Evolutionary conservation across 2,797 vertebrate species (phyloP).

Genomic region (Sebastes trivittatus): DNA sequence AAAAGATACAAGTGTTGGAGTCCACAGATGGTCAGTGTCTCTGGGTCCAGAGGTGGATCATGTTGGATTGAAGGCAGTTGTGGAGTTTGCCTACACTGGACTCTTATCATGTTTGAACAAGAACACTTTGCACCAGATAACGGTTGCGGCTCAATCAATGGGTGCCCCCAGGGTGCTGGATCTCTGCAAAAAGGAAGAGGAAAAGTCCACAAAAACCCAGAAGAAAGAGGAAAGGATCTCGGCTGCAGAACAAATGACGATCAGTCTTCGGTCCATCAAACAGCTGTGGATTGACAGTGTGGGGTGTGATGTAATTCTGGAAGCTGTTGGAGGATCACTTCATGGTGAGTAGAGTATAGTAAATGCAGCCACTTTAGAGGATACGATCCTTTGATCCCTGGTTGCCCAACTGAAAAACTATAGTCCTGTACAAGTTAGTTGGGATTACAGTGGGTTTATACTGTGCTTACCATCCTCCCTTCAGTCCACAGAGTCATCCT

Average conservation of each 20-base stretch:
- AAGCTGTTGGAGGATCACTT: constrained; percentile 62
- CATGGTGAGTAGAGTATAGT: constrained; percentile 64
- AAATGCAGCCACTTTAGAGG: not conserved
- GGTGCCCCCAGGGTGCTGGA: constrained; percentile 65
- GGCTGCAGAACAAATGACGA: constrained; percentile 54
- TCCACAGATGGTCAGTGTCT: constrained; percentile 16
- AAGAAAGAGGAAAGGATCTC: constrained; percentile 17
- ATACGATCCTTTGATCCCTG: not conserved
- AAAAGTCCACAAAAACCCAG: not conserved
- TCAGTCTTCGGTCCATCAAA: constrained; percentile 65
- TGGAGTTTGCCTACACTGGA: constrained; percentile 84
- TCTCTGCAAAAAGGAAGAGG: constrained; percentile 49
- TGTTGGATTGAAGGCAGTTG: constrained; percentile 69
- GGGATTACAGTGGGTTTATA: not conserved
- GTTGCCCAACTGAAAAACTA: not conserved
- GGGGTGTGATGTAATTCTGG: constrained; percentile 79
- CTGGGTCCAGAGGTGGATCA: constrained; percentile 53
- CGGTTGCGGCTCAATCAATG: constrained; percentile 62
- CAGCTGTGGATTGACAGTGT: constrained; percentile 69
- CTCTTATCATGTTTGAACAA: constrained; percentile 44
- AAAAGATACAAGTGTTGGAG: not conserved
- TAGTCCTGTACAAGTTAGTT: not conserved
- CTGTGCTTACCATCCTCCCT: not conserved
- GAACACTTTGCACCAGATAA: constrained; percentile 46
- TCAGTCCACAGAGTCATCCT: constrained; percentile 86